Evolutionary conservation across 2,113 vertebrate species (phyloP), one percentile per base, ranked within the genome.

Genomic region (Leiothrix lutea): DNA sequence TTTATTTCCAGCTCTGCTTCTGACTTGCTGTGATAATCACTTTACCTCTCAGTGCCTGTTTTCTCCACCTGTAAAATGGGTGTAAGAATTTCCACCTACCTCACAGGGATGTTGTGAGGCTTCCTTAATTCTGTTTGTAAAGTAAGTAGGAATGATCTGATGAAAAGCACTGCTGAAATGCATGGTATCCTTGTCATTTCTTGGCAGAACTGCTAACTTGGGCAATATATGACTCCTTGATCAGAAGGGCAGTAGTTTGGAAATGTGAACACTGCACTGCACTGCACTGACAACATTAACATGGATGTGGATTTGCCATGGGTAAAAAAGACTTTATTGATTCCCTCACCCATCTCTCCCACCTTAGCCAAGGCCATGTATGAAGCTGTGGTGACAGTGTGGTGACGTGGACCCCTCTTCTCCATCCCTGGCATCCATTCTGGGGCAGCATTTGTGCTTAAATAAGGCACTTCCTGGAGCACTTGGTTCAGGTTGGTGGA

Each of bases 51-150:
- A 25, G 78, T 94, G 93, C 92, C 95, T 97, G 89, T 83, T 96
- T 97, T 95, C 75, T 94, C 96, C 96, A 83, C 94, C 96, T 95
- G 70, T 88, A 96, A 87, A 96, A 94, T 44, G 91, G 86, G 80
- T 95, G 70, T 96, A 91, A 83, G 90, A 74, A 92, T 91, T 91
- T 96, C 92, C 83, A 92, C 88, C 95, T 97, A 95, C 94, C 94
- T 98, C 97, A 95, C 95, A 95, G 91, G 95, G 95, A 79, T 94
- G 94, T 93, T 93, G 75, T 92, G 88, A 97, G 92, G 97, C 92
- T 93, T 80, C 67, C 70, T 79, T 93, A 95, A 96, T 51, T 88
- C 92, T 92, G 88, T 95, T 95, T 97, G 95, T 96, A 95, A 96
- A 96, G 86, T 77, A 90, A 88, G 94, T 96, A 95, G 93, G 93